Evolutionary conservation across 2,888 invertebrate genomes (phyloP).

Genomic region (Machimus atricapillus): DNA sequence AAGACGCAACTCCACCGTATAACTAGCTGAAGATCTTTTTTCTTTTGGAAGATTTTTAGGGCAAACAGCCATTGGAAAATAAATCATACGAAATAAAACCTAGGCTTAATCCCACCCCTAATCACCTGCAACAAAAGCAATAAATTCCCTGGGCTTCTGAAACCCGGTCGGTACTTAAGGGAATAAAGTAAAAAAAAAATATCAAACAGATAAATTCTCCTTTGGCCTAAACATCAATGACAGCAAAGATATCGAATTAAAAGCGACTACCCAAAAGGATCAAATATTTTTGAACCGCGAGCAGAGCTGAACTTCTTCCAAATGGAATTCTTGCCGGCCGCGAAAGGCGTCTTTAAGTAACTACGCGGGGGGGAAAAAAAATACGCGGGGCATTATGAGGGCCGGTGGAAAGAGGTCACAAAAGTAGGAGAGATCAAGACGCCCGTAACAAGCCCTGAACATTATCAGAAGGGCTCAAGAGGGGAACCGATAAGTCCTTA

Average conservation of each 20-base stretch:
- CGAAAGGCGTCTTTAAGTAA: background rate
- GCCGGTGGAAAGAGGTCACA: background rate
- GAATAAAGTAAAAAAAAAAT: background rate
- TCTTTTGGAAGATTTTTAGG: background rate
- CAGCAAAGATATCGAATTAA: background rate
- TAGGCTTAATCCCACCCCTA: background rate
- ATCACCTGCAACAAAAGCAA: background rate
- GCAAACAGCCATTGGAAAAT: background rate
- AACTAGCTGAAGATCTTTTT: background rate
- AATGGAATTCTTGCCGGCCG: background rate
- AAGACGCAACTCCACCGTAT: background rate
- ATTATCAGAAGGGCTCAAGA: conserved; percentile 1
- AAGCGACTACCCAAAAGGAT: background rate
- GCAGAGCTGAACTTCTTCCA: background rate
- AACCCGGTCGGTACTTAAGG: background rate
- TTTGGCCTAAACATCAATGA: background rate
- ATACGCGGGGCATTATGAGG: background rate
- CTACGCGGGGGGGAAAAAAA: background rate
- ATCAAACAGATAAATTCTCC: background rate
- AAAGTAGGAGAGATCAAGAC: background rate
- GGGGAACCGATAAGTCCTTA: conserved; percentile 13
- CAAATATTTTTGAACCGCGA: background rate
- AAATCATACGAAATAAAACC: background rate
- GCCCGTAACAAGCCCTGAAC: background rate
- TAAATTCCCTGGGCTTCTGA: background rate